Evolutionary conservation across 2,888 invertebrate species (phyloP).

Genomic region (Toxonevra muliebris): DNA sequence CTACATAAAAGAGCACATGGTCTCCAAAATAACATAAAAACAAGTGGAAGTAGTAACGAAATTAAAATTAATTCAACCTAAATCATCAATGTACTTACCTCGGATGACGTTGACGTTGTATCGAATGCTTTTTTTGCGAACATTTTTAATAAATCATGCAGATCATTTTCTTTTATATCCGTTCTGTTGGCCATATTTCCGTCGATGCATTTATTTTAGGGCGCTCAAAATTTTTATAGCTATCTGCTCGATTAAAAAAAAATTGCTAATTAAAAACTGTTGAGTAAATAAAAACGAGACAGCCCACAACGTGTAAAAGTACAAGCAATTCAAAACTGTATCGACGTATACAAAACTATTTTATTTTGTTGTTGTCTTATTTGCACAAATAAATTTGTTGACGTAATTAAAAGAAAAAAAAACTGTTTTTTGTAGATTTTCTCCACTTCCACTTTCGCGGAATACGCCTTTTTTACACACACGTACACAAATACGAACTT

Average conservation of each 20-base stretch:
- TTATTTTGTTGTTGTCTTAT: not conserved
- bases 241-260: slow-evolving; percentile 1
- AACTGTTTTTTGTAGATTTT: not conserved
- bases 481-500: not conserved
- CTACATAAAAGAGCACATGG: not conserved
- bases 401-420: slow-evolving; percentile 23
- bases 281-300: not conserved
- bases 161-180: slow-evolving; percentile 12
- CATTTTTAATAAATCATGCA: not conserved
- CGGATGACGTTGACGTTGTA: not conserved
- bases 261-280: slow-evolving; percentile 8
- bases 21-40: not conserved
- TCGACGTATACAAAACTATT: slow-evolving; percentile 7
- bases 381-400: slow-evolving; percentile 20
- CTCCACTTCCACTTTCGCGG: not conserved
- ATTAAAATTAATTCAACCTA: no score
- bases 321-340: not conserved
- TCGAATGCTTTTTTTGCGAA: not conserved
- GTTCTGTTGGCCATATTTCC: slow-evolving; percentile 23
- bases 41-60: not conserved
- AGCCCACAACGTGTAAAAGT: not conserved
- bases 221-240: slow-evolving; percentile 6
- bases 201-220: slow-evolving; percentile 21
- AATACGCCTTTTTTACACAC: slow-evolving; percentile 4
- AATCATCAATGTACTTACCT: not conserved